These are phyloP conservation scores for Sycophila texana DNA, from an alignment of 2,888 invertebrate genomes.

Conservation along the genomic window DNA sequence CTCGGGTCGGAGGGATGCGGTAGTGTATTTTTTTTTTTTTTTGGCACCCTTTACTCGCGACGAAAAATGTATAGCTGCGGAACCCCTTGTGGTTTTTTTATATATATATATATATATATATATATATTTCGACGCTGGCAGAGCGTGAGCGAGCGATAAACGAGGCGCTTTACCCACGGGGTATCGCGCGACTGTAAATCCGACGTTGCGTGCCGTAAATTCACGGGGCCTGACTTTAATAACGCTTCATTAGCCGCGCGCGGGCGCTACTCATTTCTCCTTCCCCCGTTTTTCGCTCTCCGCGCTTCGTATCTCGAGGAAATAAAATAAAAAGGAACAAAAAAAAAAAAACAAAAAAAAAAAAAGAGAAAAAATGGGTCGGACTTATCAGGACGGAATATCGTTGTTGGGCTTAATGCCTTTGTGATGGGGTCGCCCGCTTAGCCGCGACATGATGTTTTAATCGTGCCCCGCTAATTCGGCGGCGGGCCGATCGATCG, in stretches of 20 bases:
- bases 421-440: constrained; percentile 31
- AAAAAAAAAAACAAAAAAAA: not conserved
- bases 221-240: constrained; percentile 53
- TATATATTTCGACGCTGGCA: constrained; percentile 20
- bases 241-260: constrained; percentile 51
- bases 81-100: constrained; percentile 20
- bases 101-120: no score
- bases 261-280: constrained; percentile 8
- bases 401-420: constrained; percentile 39
- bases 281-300: not conserved
- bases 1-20: not conserved
- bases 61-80: constrained; percentile 11
- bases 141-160: constrained; percentile 51
- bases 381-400: constrained; percentile 43
- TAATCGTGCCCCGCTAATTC: constrained; percentile 22
- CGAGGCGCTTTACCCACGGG: constrained; percentile 45
- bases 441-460: constrained; percentile 37
- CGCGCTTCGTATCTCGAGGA: not conserved
- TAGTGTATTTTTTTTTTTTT: constrained; percentile 8
- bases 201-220: constrained; percentile 51
- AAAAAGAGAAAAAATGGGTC: constrained; percentile 24
- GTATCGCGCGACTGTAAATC: constrained; percentile 49
- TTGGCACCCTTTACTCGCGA: constrained; percentile 3
- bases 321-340: no score
- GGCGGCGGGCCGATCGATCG: no score